A percentile compares a stretch with the other conserved stretches of the same genome.
Conservation (phyloP, 2,888 invertebrate genomes). For the Caenorhabditis becei region DNA sequence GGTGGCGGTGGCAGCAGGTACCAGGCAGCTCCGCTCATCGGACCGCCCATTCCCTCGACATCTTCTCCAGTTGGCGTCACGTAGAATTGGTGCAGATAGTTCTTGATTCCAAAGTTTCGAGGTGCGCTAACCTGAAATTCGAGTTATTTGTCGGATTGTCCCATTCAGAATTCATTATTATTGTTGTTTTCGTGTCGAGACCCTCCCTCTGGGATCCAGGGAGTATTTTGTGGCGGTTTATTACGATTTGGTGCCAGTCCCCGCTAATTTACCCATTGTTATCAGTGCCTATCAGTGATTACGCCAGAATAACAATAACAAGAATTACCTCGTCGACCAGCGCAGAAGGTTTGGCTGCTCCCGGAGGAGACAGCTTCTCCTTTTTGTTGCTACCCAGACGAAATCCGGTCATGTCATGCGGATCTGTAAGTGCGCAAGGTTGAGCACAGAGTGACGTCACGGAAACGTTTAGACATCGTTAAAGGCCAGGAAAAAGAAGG, state of each 20-base stretch:
- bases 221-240: neutral
- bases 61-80: slow-evolving; percentile 78
- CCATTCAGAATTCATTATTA: neutral
- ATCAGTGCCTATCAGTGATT: neutral
- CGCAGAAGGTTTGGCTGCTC: slow-evolving; percentile 71
- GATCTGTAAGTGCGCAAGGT: slow-evolving; percentile 36
- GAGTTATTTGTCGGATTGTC: too few species aligned
- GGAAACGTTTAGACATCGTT: neutral
- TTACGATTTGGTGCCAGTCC: neutral
- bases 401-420: slow-evolving; percentile 74
- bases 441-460: neutral
- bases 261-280: neutral
- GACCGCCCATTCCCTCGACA: slow-evolving; percentile 67
- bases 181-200: neutral
- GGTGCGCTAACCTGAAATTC: slow-evolving; percentile 66
- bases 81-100: slow-evolving; percentile 80
- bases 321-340: slow-evolving; percentile 70
- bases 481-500: neutral
- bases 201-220: neutral
- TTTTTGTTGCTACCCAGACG: slow-evolving; percentile 73
- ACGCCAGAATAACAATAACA: slow-evolving; percentile 3
- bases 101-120: slow-evolving; percentile 78
- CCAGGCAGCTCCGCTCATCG: slow-evolving; percentile 65
- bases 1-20: slow-evolving; percentile 80
- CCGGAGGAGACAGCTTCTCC: slow-evolving; percentile 74